A percentile compares a stretch with the other conserved stretches of the same genome.
These are phyloP conservation scores for Rapana venosa DNA, from an alignment of 2,888 invertebrate genomes.

Conservation along the genomic window DNA sequence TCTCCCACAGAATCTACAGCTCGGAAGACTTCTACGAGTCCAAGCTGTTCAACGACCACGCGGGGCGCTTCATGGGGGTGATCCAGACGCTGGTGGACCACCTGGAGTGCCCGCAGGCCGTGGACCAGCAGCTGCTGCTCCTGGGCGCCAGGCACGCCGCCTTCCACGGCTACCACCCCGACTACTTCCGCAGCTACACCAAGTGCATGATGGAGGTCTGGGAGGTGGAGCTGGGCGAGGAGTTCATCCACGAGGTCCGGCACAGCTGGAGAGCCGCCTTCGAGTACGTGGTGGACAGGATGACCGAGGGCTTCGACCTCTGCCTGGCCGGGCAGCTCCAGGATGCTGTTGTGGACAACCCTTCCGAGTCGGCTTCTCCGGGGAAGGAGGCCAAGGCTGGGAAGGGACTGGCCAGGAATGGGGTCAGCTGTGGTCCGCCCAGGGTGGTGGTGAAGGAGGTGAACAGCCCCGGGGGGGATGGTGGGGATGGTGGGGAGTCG, in stretches of 20 bases:
- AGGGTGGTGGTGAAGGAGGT: neutral
- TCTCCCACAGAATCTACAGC: neutral
- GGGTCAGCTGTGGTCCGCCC: neutral
- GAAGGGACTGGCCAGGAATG: too few relatives aligned
- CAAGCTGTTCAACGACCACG: constrained; percentile 61
- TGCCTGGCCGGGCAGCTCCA: constrained; percentile 48
- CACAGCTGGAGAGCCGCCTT: constrained; percentile 68
- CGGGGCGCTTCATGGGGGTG: constrained; percentile 65
- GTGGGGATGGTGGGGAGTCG: neutral
- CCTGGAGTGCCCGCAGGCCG: constrained; percentile 59
- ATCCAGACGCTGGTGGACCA: constrained; percentile 64
- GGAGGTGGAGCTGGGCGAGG: constrained; percentile 72
- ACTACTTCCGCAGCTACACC: constrained; percentile 66
- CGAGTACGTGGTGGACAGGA: constrained; percentile 59
- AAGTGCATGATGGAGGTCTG: constrained; percentile 67
- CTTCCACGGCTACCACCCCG: constrained; percentile 63
- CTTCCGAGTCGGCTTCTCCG: neutral
- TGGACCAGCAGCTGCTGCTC: constrained; percentile 62
- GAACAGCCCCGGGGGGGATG: too few relatives aligned
- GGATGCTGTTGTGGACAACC: neutral
- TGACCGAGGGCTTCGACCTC: constrained; percentile 54
- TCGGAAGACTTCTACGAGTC: constrained; percentile 56
- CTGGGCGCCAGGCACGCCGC: constrained; percentile 72
- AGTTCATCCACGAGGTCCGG: constrained; percentile 69
- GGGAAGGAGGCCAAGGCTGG: neutral